A percentile compares a stretch with the other conserved stretches of the same genome.
These are phyloP conservation scores for Entelurus aequoreus DNA, from an alignment of 2,113 vertebrate genomes.

Conservation along the genomic window DNA sequence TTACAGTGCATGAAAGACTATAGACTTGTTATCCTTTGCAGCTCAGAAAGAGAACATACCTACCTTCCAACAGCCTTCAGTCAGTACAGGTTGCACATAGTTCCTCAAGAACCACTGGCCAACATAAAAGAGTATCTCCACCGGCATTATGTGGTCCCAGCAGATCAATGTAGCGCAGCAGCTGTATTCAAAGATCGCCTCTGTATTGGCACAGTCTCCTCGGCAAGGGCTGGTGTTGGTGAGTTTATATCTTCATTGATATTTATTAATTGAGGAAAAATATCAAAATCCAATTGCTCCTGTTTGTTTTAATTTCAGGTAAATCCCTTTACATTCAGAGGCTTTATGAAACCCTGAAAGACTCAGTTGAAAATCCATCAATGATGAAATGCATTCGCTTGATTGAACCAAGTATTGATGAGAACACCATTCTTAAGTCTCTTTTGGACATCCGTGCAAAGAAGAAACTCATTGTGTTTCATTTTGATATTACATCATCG, in stretches of 20 bases:
- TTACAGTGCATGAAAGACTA: conserved; percentile 66
- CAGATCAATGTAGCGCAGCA: conserved; percentile 65
- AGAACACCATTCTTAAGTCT: conserved; percentile 75
- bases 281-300: neutral
- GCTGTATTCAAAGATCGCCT: conserved; percentile 75
- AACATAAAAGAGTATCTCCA: conserved; percentile 77
- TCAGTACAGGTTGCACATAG: conserved; percentile 79
- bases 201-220: conserved; percentile 83
- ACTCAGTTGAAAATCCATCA: conserved; percentile 23
- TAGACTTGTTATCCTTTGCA: conserved; percentile 81
- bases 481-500: conserved; percentile 90
- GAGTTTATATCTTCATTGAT: conserved; percentile 41
- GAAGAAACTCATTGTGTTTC: conserved; percentile 75
- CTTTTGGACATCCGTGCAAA: conserved; percentile 61
- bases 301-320: conserved; percentile 65
- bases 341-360: conserved; percentile 69
- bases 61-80: conserved; percentile 90
- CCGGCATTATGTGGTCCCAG: conserved; percentile 72
- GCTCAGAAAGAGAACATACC: conserved; percentile 80
- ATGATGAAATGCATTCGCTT: conserved; percentile 79
- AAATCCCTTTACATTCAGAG: conserved; percentile 90
- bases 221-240: conserved; percentile 88
- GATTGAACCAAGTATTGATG: conserved; percentile 79
- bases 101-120: conserved; percentile 67
- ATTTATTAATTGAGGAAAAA: neutral